Percentiles rank a stretch among this genome's conserved stretches.
These are phyloP conservation scores for Torymus tubicola DNA, from an alignment of 2,888 invertebrate genomes.

Conservation along the genomic window DNA sequence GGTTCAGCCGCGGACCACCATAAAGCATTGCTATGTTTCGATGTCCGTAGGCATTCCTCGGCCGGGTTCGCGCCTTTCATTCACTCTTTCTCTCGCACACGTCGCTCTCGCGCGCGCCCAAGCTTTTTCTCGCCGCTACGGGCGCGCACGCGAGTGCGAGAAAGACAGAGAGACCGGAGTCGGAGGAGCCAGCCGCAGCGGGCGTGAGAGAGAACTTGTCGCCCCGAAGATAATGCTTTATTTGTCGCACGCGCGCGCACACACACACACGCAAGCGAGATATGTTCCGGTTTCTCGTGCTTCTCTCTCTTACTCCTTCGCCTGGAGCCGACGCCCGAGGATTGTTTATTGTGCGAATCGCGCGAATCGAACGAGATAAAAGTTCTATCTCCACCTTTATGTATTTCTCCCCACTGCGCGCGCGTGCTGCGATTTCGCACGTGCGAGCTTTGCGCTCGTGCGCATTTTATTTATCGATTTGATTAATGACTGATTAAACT, in stretches of 20 bases:
- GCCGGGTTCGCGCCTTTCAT: constrained; percentile 76
- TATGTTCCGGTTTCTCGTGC: constrained; percentile 66
- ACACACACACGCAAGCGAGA: constrained; percentile 69
- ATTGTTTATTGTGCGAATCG: constrained; percentile 76
- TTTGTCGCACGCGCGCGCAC: constrained; percentile 71
- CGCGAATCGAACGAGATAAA: constrained; percentile 75
- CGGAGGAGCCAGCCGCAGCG: constrained; percentile 58
- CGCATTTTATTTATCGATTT: constrained; percentile 56
- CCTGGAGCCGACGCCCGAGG: constrained; percentile 62
- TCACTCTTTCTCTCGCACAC: constrained; percentile 67
- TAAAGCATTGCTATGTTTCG: constrained; percentile 77
- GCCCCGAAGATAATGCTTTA: constrained; percentile 76
- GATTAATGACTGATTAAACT: constrained; percentile 53
- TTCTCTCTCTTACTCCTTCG: constrained; percentile 14
- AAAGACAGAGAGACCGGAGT: background rate
- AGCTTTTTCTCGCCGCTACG: constrained; percentile 63
- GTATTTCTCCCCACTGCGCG: constrained; percentile 56
- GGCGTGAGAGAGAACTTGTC: constrained; percentile 76
- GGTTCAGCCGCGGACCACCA: constrained; percentile 76
- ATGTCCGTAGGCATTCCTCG: constrained; percentile 76
- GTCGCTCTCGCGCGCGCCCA: constrained; percentile 59
- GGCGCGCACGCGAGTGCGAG: constrained; percentile 44
- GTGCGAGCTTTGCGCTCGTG: constrained; percentile 27
- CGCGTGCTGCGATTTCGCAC: constrained; percentile 2
- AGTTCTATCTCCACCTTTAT: constrained; percentile 64